Evolutionary conservation across 2,113 vertebrate genomes (phyloP).

Genomic region (Nibea coibor): DNA sequence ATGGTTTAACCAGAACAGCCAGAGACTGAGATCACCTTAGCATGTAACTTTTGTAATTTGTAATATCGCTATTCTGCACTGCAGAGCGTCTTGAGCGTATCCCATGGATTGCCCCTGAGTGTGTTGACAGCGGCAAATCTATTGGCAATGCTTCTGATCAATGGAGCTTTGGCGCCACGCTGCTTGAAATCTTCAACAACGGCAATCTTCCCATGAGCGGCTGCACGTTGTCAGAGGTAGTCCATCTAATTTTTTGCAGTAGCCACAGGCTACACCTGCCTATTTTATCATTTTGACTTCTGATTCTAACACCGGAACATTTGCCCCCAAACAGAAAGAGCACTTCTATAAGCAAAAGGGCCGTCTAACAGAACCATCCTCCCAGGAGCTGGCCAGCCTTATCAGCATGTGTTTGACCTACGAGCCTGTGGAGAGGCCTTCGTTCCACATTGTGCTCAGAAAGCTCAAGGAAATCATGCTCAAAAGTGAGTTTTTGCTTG

Average conservation of each 20-base stretch:
- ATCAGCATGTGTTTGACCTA: conserved; percentile 91
- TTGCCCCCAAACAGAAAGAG: conserved; percentile 87
- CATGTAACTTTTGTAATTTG: background rate
- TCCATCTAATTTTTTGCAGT: background rate
- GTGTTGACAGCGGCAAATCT: conserved; percentile 75
- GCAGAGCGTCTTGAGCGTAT: conserved; percentile 92
- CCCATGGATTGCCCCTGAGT: conserved; percentile 95
- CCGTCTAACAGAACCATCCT: conserved; percentile 86
- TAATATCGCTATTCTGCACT: background rate
- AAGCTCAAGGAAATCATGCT: conserved; percentile 89
- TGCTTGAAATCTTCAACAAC: conserved; percentile 95
- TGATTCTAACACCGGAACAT: background rate
- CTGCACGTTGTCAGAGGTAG: conserved; percentile 86
- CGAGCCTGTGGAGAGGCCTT: conserved; percentile 84
- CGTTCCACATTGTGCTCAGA: conserved; percentile 89
- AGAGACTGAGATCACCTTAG: background rate
- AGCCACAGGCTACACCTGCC: background rate
- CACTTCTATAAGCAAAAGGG: conserved; percentile 90
- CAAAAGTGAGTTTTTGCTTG: conserved; percentile 79
- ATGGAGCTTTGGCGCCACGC: conserved; percentile 93
- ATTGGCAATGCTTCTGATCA: conserved; percentile 86
- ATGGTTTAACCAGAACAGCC: background rate
- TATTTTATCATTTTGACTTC: background rate
- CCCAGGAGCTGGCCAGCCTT: conserved; percentile 87
- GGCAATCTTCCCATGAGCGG: conserved; percentile 88